Evolutionary conservation across 2,797 vertebrate species (phyloP).

Genomic region (Sternotherus odoratus): DNA sequence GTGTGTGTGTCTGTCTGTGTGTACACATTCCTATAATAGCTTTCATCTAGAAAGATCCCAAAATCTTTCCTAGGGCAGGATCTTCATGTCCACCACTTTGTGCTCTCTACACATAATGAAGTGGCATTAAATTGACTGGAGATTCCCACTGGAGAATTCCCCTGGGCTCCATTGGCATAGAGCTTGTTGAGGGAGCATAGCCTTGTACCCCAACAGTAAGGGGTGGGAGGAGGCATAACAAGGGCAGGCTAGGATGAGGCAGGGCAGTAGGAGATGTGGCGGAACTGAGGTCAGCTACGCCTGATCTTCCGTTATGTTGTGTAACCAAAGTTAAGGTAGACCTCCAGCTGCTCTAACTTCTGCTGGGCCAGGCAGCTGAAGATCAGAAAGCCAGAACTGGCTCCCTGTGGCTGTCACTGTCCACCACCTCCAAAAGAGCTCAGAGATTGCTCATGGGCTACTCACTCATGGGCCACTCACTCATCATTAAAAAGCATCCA

Average conservation of each 20-base stretch:
- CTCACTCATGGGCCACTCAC: background rate
- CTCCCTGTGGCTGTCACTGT: background rate
- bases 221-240: background rate
- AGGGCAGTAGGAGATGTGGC: background rate
- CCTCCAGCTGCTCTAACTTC: background rate
- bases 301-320: background rate
- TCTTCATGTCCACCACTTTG: background rate
- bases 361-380: background rate
- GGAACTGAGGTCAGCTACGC: background rate
- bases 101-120: background rate
- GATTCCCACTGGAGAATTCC: background rate
- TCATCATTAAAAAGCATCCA: background rate
- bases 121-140: background rate
- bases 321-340: background rate
- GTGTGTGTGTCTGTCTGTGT: too few species aligned
- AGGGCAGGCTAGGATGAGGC: background rate
- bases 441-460: fast-evolving
- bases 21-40: background rate
- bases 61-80: background rate
- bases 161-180: background rate
- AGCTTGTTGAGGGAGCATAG: background rate
- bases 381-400: background rate
- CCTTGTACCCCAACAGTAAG: background rate
- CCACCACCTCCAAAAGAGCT: background rate
- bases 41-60: background rate